These are phyloP conservation scores for Lottia scabra DNA, from an alignment of 2,888 invertebrate genomes.

Conservation along the genomic window DNA sequence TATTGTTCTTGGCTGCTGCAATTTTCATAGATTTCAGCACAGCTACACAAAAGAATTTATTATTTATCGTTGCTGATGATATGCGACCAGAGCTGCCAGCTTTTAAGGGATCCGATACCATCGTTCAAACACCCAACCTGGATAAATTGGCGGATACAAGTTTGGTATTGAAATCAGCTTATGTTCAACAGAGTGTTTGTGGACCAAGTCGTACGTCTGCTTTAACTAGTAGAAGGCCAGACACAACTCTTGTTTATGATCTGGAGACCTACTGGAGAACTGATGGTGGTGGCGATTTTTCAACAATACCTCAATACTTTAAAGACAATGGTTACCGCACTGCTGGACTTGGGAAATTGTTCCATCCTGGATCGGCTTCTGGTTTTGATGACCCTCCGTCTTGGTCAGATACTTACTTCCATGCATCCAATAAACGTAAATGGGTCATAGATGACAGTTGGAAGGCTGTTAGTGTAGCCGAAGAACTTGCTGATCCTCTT, in stretches of 20 bases:
- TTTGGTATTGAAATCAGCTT: not conserved
- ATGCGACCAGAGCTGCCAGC: not conserved
- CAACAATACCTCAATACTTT: not conserved
- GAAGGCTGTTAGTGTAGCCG: conserved; percentile 35
- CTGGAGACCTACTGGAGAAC: not conserved
- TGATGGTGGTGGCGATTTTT: not conserved
- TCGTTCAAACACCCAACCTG: not conserved
- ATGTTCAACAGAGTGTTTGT: not conserved
- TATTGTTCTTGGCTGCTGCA: not conserved
- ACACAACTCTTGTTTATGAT: not conserved
- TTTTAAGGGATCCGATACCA: not conserved
- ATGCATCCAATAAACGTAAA: conserved; percentile 16
- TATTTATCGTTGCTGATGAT: not conserved
- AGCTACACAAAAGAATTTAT: not conserved
- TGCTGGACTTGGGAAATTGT: not conserved
- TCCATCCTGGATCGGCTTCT: conserved; percentile 11
- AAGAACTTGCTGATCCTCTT: conserved; percentile 73
- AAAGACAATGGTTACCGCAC: not conserved
- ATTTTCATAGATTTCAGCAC: not conserved
- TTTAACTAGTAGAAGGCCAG: not conserved
- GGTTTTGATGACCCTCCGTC: conserved; percentile 43
- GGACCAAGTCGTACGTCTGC: not conserved
- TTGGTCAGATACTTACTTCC: conserved; percentile 43
- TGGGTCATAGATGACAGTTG: conserved; percentile 30
- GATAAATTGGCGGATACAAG: not conserved